These are phyloP conservation scores for Melinopterus prodromus DNA, from an alignment of 2,888 invertebrate genomes.

Conservation along the genomic window DNA sequence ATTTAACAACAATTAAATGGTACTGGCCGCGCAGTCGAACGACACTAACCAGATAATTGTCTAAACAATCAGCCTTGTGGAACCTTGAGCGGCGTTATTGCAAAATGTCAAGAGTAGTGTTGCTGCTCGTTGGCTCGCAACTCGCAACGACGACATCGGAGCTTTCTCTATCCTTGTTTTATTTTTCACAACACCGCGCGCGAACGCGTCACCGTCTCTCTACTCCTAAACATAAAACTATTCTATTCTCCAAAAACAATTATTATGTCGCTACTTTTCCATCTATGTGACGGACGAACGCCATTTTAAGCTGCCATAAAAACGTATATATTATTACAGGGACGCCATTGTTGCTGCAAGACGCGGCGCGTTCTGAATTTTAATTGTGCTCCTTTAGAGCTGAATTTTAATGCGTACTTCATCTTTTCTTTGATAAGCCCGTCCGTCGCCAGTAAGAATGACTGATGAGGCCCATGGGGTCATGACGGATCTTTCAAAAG, in stretches of 20 bases:
- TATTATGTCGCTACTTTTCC: neutral
- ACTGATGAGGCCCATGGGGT: constrained; percentile 4
- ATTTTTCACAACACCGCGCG: neutral
- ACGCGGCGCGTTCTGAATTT: neutral
- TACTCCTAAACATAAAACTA: neutral
- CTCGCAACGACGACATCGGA: neutral
- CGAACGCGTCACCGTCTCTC: neutral
- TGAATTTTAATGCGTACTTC: neutral
- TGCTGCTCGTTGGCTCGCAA: neutral
- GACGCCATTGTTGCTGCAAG: neutral
- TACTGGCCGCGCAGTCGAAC: neutral
- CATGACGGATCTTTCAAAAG: neutral
- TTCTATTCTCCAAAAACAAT: neutral
- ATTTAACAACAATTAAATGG: neutral
- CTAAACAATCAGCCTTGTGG: constrained; percentile 4
- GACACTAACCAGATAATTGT: neutral
- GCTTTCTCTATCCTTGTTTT: constrained; percentile 4
- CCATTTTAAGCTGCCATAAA: constrained; percentile 4
- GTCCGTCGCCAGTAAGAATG: neutral
- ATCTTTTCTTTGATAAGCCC: neutral
- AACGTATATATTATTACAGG: neutral
- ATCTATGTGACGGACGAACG: neutral
- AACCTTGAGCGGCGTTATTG: neutral
- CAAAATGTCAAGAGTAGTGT: neutral
- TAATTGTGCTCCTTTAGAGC: neutral